Evolutionary conservation across 2,888 invertebrate genomes (phyloP).

Genomic region (Dryadula phaetusa): DNA sequence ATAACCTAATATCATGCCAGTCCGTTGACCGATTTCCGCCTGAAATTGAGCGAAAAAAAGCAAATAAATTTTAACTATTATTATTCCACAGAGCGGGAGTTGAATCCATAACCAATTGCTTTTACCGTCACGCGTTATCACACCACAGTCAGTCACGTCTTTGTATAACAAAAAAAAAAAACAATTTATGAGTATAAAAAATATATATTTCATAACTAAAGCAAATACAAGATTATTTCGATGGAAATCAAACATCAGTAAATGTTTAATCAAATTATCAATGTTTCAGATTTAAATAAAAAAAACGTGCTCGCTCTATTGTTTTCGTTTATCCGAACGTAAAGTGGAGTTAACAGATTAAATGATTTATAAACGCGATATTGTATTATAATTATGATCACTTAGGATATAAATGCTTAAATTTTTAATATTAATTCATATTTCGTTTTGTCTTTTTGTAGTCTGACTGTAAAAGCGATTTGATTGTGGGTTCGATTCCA

Average conservation of each 20-base stretch:
- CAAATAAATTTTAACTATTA: too few species aligned
- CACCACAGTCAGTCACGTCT: too few species aligned
- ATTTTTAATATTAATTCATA: neutral
- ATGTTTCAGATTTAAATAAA: conserved; percentile 11
- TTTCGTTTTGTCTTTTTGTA: too few species aligned
- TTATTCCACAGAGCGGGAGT: too few species aligned
- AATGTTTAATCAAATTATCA: neutral
- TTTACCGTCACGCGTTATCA: too few species aligned
- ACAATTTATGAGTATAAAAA: neutral
- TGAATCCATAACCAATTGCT: too few species aligned
- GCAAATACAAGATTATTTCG: neutral
- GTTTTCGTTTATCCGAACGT: conserved; percentile 4
- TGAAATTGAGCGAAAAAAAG: too few species aligned
- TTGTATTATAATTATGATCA: conserved; percentile 11
- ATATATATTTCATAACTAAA: neutral
- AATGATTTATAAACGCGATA: conserved; percentile 3
- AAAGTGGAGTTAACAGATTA: conserved; percentile 15
- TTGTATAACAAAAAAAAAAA: too few species aligned
- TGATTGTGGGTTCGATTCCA: too few species aligned
- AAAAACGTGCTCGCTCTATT: conserved; percentile 10
- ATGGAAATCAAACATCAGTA: neutral
- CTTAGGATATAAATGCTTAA: conserved; percentile 2
- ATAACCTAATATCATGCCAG: too few species aligned
- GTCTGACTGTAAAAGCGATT: too few species aligned
- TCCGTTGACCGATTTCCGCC: too few species aligned